These are phyloP conservation scores for Dryas iulia DNA, from an alignment of 1,140 invertebrate species.

Conservation along the genomic window DNA sequence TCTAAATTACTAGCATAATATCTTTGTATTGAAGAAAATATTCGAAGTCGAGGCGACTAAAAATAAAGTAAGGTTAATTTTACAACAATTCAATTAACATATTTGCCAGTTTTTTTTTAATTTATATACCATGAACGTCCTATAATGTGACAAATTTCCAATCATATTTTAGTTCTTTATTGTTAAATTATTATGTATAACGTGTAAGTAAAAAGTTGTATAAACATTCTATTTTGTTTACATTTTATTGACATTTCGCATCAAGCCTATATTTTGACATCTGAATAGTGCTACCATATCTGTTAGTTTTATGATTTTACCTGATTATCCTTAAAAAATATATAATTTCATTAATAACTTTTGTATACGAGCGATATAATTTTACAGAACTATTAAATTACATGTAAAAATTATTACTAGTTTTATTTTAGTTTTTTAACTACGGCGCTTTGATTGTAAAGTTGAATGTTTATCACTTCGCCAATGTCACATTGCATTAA, in stretches of 20 bases:
- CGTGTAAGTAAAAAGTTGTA: background rate
- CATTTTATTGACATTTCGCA: background rate
- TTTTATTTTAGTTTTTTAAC: too few relatives aligned
- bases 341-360: too few relatives aligned
- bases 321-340: too few relatives aligned
- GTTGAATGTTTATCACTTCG: too few relatives aligned
- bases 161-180: background rate
- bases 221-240: background rate
- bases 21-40: background rate
- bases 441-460: too few relatives aligned
- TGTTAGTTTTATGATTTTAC: too few relatives aligned
- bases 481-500: too few relatives aligned
- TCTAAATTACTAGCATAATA: constrained; percentile 27
- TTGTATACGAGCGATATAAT: too few relatives aligned
- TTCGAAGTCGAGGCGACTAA: background rate
- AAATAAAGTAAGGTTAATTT: constrained; percentile 6
- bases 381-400: too few relatives aligned
- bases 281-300: too few relatives aligned
- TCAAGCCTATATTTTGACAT: too few relatives aligned
- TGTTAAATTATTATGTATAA: background rate
- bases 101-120: background rate
- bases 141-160: background rate
- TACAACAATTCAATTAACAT: background rate
- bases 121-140: background rate
- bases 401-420: too few relatives aligned